Base-by-base conservation (phyloP, 2,797 vertebrate genomes). In the Lemur catta region DNA sequence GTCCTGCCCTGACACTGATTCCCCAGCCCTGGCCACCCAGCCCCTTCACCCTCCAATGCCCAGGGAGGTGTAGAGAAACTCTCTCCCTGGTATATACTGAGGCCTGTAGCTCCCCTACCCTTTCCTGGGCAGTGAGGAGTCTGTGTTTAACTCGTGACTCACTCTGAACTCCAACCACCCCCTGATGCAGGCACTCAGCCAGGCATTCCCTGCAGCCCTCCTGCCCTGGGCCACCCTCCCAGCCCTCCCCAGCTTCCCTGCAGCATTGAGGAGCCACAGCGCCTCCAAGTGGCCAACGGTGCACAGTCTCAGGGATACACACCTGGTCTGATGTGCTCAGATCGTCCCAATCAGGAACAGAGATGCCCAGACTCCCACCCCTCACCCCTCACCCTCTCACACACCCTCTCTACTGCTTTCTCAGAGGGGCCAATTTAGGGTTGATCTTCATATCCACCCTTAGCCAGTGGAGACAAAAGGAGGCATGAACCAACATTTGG, bases 1-100 rank as follows among this genome's bases (percentile, higher is more conserved):
- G 14, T 7, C 6, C 61, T 17, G 30, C 30, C 30, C 30, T 63
- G 14, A 55, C 52, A 20, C 18, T 55, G 20, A 55, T 24, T 74
- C 0, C 17, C 38, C 38, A 24, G 9, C 4, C 2, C 1, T 35
- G 30, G 1, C 30, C 1, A 13, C 4, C 15, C 7, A 4, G 0
- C 1, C 5, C 2, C 28, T 59, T n/a, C 33, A 35, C 1, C 6
- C 0, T 28, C 30, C 1, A 1, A 5, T 48, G 13, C 13, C 35
- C 13, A 10, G 0, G 28, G 4, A 35, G 11, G 11, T 43, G 11
- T 48, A 20, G 2, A 22, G 24, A 76, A 35, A 24, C 72, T 74
- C 48, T 7, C 6, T 13, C 30, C 35, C 67, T 26, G 41, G 22
- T 11, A 11, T 12, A 20, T 0, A 3, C 14, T 2, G 28, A 69